phyloP scores from a whole-genome alignment of 1,140 invertebrate genomes.

The Nymphalis io region DNA sequence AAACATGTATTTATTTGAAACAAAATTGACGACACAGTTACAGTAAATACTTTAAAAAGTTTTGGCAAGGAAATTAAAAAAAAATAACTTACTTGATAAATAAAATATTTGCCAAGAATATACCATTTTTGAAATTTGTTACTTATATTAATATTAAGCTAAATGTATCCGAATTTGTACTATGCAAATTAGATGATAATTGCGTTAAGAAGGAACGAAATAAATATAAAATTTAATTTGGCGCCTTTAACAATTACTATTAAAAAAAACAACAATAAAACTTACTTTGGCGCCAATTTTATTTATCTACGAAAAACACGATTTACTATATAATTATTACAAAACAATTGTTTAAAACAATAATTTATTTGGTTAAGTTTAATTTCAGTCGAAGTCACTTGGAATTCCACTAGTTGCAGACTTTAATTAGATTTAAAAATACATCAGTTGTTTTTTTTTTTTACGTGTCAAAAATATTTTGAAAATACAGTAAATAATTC shows the following conservation, averaged over 20 bases:
- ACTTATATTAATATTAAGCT: slow-evolving; percentile 19
- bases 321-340: background rate
- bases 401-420: background rate
- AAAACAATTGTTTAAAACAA: background rate
- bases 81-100: background rate
- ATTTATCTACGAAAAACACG: background rate
- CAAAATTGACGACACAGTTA: no score
- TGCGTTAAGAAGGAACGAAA: background rate
- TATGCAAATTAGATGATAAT: slow-evolving; percentile 44
- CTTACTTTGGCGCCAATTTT: slow-evolving; percentile 3
- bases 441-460: background rate
- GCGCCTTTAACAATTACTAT: background rate
- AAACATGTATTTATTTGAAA: no score
- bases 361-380: background rate
- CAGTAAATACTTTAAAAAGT: no score
- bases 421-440: background rate
- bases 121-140: background rate
- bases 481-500: slow-evolving; percentile 12
- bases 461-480: background rate
- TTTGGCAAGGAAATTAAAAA: background rate
- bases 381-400: slow-evolving; percentile 5
- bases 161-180: slow-evolving; percentile 53
- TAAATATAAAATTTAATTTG: background rate
- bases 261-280: background rate
- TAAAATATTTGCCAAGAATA: no score